phyloP scores from a whole-genome alignment of 2,888 invertebrate species.

The Dilophus febrilis region DNA sequence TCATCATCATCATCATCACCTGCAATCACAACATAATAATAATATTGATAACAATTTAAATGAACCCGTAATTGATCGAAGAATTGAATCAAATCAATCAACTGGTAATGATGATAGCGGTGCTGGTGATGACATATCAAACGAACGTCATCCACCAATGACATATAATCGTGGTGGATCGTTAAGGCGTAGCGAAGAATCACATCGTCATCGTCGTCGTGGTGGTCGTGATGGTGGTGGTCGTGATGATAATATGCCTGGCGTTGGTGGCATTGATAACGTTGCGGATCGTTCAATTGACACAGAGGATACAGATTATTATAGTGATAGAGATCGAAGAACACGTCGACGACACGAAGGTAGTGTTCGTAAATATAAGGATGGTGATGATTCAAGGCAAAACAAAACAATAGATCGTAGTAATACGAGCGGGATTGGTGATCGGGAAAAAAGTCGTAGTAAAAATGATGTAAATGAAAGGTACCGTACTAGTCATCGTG shows the following conservation, averaged over 20 bases:
- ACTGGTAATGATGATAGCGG: slow-evolving; percentile 26
- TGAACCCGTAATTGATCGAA: no score
- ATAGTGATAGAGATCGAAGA: slow-evolving; percentile 43
- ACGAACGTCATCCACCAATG: slow-evolving; percentile 10
- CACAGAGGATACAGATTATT: slow-evolving; percentile 47
- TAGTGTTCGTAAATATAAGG: slow-evolving; percentile 20
- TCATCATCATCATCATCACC: slow-evolving; percentile 5
- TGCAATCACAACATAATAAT: slow-evolving; percentile 4
- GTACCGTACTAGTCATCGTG: slow-evolving; percentile 20
- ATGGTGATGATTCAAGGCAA: slow-evolving; percentile 16
- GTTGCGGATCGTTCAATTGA: slow-evolving; percentile 35
- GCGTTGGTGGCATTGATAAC: slow-evolving; percentile 5
- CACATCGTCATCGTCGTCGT: not conserved
- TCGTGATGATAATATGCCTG: not conserved
- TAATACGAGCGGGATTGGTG: slow-evolving; percentile 23
- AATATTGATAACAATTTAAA: not conserved
- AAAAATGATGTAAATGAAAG: slow-evolving; percentile 9
- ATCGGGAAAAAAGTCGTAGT: slow-evolving; percentile 19
- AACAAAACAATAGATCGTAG: slow-evolving; percentile 15
- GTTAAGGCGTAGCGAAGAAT: not conserved
- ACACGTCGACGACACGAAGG: slow-evolving; percentile 31
- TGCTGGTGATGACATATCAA: slow-evolving; percentile 28
- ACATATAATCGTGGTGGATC: slow-evolving; percentile 3
- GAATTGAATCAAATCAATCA: slow-evolving; percentile 10
- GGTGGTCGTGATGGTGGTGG: slow-evolving; percentile 19